Base-by-base conservation (phyloP, 2,888 invertebrate genomes). In the Choristoneura rosaceana region DNA sequence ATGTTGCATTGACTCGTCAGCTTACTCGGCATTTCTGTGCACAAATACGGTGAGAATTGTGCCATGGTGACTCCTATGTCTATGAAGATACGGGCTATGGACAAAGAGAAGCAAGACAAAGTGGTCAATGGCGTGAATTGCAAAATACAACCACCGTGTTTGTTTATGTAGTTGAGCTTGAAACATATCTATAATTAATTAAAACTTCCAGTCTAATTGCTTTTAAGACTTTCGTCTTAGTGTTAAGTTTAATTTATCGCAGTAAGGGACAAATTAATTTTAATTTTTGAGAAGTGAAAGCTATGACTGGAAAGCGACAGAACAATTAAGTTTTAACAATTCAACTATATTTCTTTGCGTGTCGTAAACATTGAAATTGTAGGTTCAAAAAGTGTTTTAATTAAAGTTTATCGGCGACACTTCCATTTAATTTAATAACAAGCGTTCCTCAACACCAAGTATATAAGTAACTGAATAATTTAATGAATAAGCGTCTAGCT, bases 21-120 rank as follows among this genome's bases (percentile, higher is more conserved):
- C 80, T 81, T 78, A 76, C 75, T 67, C 74, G 64, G 76, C 75
- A 80, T 80, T 78, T 77, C 77, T 76, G 69, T 64, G 69, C 47
- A 75, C 75, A 80, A 81, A 80, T 77, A 80, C 74, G 69, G 47
- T 52, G 67, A 66, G 74, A 45, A 73, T 59, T 61, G 59, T 58
- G 45, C 76, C 71, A 65, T 75, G 74, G 74, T 67, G 64, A 69
- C 74, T 69, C 15, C 34, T 64, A 50, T 64, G 50, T 12, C 15
- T 4, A n/a, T 50, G 64, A 64, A 50, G n/a, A 64, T 64, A 64
- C 14, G 62, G 45, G 45, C 62, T 45, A 14, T 3, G 10, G 25
- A 12, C 25, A 5, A 45, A n/a, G 63, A 50, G 12, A n/a, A 50
- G 15, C 47, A 0, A 15, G n/a, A 45, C 61, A 41, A 33, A n/a